Percentiles rank a stretch among this genome's conserved stretches.
phyloP scores from a whole-genome alignment of 1,140 invertebrate genomes.

The Danaus melanippus region DNA sequence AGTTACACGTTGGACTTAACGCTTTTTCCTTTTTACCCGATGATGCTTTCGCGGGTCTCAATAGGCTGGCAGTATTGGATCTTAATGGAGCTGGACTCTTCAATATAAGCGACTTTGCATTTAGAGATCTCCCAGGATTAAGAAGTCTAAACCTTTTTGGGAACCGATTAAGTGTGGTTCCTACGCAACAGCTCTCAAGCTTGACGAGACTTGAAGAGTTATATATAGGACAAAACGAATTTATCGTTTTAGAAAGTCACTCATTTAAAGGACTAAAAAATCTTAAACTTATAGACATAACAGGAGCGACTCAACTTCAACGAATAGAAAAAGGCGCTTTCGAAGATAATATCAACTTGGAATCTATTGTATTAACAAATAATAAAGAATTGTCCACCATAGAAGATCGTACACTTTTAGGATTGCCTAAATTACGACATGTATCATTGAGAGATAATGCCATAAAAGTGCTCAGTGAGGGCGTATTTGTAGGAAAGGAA shows the following conservation, averaged over 20 bases:
- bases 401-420: conserved; percentile 82
- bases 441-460: conserved; percentile 85
- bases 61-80: conserved; percentile 82
- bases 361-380: conserved; percentile 81
- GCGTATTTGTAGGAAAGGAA: conserved; percentile 84
- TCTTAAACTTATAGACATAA: conserved; percentile 82
- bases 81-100: conserved; percentile 84
- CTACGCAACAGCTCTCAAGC: conserved; percentile 81
- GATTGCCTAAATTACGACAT: conserved; percentile 83
- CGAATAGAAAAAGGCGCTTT: conserved; percentile 83
- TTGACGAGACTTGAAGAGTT: conserved; percentile 84
- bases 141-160: conserved; percentile 83
- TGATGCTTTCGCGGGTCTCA: conserved; percentile 83
- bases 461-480: conserved; percentile 81
- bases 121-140: conserved; percentile 81
- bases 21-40: conserved; percentile 81
- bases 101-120: conserved; percentile 82
- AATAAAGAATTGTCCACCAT: conserved; percentile 82
- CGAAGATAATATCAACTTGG: conserved; percentile 84
- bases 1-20: conserved; percentile 88
- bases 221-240: conserved; percentile 86
- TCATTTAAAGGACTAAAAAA: conserved; percentile 85
- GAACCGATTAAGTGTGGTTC: conserved; percentile 82
- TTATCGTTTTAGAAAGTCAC: conserved; percentile 76
- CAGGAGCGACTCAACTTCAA: conserved; percentile 80